These are phyloP conservation scores for Heliocidaris erythrogramma DNA, from an alignment of 35 echinoderm and acorn worm genomes.

Conservation along the genomic window DNA sequence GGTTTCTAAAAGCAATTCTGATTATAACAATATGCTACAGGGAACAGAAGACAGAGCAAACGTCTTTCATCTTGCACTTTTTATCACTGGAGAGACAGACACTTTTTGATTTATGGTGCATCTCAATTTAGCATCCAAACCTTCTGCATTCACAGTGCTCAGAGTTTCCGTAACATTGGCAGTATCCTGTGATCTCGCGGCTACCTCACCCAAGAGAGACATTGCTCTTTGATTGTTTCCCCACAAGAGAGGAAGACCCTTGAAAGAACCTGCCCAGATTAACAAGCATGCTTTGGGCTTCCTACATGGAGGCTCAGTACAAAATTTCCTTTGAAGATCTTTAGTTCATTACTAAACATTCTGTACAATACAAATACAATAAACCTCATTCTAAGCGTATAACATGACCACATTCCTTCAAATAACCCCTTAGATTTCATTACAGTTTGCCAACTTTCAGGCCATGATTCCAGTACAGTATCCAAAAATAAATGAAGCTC, in stretches of 20 bases:
- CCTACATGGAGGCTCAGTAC: not conserved
- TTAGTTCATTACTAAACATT: not conserved
- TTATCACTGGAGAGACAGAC: not conserved
- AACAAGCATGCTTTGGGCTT: not conserved
- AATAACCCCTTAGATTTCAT: no score
- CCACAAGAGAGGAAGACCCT: not conserved
- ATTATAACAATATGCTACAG: not conserved
- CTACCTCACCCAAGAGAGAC: not conserved
- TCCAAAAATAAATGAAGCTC: no score
- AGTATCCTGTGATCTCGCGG: not conserved
- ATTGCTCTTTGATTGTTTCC: constrained; percentile 17
- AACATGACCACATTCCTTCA: no score
- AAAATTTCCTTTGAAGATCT: not conserved
- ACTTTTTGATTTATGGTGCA: not conserved
- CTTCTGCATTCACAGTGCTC: not conserved
- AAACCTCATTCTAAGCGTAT: no score
- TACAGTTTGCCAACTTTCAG: not conserved
- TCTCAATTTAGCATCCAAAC: not conserved
- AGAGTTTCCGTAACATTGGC: not conserved
- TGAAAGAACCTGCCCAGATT: not conserved
- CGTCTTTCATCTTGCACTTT: not conserved
- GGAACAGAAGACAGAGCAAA: not conserved
- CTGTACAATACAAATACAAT: not conserved
- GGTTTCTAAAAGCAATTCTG: not conserved
- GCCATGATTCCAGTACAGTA: not conserved